Percentiles rank a stretch among this genome's conserved stretches.
phyloP scores from a whole-genome alignment of 2,113 vertebrate genomes.

The Chloebia gouldiae region DNA sequence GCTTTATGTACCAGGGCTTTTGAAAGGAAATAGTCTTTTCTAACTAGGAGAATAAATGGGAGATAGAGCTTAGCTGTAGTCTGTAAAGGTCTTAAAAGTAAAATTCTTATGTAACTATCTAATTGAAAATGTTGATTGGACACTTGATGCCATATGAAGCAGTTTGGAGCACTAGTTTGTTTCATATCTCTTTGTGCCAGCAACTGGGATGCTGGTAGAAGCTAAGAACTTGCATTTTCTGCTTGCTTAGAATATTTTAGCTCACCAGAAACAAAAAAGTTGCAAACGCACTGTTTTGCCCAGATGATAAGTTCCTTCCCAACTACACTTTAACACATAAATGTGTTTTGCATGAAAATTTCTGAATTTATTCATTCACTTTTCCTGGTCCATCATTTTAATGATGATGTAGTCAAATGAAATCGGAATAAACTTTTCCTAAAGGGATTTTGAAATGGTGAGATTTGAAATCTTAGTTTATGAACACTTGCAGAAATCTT shows the following conservation, averaged over 20 bases:
- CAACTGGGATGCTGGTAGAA: neutral
- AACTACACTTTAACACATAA: neutral
- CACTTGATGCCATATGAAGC: neutral
- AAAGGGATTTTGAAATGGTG: neutral
- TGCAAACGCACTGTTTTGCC: neutral
- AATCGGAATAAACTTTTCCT: neutral
- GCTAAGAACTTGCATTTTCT: neutral
- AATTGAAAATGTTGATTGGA: neutral
- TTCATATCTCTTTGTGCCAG: neutral
- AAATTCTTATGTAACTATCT: neutral
- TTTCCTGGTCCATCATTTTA: neutral
- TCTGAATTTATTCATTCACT: neutral
- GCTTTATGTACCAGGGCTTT: neutral
- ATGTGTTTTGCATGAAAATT: neutral
- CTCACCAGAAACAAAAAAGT: neutral
- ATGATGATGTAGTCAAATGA: neutral
- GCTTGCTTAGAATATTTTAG: neutral
- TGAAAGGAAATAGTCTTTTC: neutral
- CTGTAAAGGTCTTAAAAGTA: neutral
- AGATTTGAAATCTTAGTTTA: neutral
- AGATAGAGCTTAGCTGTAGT: neutral
- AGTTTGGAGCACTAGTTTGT: neutral
- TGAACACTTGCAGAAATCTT: neutral
- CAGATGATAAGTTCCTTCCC: neutral
- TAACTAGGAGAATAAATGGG: neutral